These are phyloP conservation scores for Neosilurus hyrtlii DNA, from an alignment of 2,797 vertebrate genomes.

Conservation along the genomic window DNA sequence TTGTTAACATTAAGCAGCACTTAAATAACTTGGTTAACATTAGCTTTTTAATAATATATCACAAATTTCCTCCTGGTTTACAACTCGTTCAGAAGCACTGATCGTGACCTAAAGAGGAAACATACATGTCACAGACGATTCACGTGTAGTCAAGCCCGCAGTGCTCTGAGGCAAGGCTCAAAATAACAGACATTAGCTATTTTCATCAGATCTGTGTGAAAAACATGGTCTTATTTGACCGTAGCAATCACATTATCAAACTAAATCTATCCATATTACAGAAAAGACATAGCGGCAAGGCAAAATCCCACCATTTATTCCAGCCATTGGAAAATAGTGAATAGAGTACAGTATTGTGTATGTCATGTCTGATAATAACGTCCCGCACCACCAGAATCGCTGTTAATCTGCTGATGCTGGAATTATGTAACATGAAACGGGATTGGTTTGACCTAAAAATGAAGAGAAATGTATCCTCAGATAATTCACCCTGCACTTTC, in stretches of 20 bases:
- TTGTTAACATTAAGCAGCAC: not conserved
- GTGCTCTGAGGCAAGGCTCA: not conserved
- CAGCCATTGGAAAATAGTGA: not conserved
- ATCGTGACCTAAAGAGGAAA: too few relatives aligned
- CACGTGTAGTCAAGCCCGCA: not conserved
- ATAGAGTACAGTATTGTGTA: not conserved
- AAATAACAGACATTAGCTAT: not conserved
- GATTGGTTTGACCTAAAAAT: not conserved
- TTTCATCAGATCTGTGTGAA: not conserved
- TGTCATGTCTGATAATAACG: not conserved
- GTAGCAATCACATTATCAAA: not conserved
- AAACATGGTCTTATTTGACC: not conserved
- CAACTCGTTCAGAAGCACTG: too few relatives aligned
- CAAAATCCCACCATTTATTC: not conserved
- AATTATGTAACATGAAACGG: too few relatives aligned
- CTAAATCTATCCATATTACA: not conserved
- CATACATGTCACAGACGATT: not conserved
- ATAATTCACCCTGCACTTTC: not conserved
- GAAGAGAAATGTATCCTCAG: not conserved
- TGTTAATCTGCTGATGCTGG: too few relatives aligned
- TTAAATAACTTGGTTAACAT: not conserved
- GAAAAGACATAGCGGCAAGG: not conserved
- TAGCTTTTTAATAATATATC: not conserved
- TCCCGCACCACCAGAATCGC: not conserved
- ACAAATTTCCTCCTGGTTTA: too few relatives aligned